Conservation (phyloP, 2,888 invertebrate species). For the Heliconius charithonia region DNA sequence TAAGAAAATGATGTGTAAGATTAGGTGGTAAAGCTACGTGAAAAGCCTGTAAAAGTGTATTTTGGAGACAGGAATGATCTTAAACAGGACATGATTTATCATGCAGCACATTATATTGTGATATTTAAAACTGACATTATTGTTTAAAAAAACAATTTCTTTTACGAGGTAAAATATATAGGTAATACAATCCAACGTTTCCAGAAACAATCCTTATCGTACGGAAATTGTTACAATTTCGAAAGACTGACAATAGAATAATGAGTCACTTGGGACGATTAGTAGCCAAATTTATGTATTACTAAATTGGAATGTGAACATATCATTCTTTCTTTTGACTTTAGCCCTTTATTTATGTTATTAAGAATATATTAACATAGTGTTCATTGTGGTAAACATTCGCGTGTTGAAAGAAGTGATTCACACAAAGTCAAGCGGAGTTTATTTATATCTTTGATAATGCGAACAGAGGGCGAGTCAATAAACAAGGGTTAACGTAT, state of each 20-base stretch:
- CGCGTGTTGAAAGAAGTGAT: conserved; percentile 31
- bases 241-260: conserved; percentile 52
- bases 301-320: conserved; percentile 15
- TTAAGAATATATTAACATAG: conserved; percentile 12
- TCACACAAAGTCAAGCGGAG: conserved; percentile 18
- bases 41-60: neutral
- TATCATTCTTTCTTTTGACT: conserved; percentile 5
- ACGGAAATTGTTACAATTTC: conserved; percentile 47
- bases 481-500: conserved; percentile 27
- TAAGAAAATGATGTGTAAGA: neutral
- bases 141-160: too few relatives aligned
- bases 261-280: conserved; percentile 52
- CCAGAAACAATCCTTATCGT: conserved; percentile 20
- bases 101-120: neutral
- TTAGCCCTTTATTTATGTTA: conserved; percentile 17
- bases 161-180: neutral
- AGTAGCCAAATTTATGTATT: conserved; percentile 38
- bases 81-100: neutral
- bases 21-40: neutral
- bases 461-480: conserved; percentile 19
- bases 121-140: neutral
- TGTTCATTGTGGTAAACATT: conserved; percentile 20
- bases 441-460: conserved; percentile 31
- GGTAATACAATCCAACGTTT: neutral
- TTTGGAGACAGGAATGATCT: neutral